Evolutionary conservation across 2,113 vertebrate species (phyloP).

Genomic region (Argyrosomus japonicus): DNA sequence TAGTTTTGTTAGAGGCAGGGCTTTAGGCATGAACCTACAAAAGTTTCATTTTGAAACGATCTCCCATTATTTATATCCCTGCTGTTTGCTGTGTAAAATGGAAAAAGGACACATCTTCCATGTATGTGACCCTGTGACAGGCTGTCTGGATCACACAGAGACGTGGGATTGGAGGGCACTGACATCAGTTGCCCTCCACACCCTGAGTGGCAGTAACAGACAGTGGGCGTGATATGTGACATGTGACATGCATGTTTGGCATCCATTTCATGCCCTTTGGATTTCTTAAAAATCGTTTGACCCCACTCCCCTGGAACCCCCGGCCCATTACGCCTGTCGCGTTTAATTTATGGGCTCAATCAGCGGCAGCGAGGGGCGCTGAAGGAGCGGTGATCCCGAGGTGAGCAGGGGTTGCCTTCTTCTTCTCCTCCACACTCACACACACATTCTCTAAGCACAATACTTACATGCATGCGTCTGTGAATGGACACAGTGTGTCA

Average conservation of each 20-base stretch:
- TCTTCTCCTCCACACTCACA: constrained; percentile 5
- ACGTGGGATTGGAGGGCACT: constrained; percentile 14
- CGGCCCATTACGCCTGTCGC: constrained; percentile 57
- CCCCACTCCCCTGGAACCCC: constrained; percentile 9
- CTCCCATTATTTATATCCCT: background rate
- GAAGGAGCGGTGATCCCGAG: constrained; percentile 37
- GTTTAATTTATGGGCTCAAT: constrained; percentile 58
- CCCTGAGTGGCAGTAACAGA: background rate
- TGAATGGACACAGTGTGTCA: constrained; percentile 61
- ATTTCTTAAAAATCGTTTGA: constrained; percentile 25
- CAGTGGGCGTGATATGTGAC: background rate
- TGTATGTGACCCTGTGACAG: background rate
- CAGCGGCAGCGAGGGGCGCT: constrained; percentile 14
- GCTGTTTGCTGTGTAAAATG: background rate
- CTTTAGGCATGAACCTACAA: background rate
- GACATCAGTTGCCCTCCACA: background rate
- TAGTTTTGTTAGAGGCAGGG: too few species aligned
- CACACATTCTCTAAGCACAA: constrained; percentile 41
- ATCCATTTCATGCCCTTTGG: background rate
- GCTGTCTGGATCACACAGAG: constrained; percentile 9
- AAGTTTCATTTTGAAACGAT: background rate
- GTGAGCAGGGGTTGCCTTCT: constrained; percentile 29
- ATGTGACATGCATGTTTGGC: background rate
- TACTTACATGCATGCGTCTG: constrained; percentile 40
- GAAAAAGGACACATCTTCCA: background rate